Evolutionary conservation across 2,113 vertebrate genomes (phyloP).

Genomic region (Aptenodytes forsteri): DNA sequence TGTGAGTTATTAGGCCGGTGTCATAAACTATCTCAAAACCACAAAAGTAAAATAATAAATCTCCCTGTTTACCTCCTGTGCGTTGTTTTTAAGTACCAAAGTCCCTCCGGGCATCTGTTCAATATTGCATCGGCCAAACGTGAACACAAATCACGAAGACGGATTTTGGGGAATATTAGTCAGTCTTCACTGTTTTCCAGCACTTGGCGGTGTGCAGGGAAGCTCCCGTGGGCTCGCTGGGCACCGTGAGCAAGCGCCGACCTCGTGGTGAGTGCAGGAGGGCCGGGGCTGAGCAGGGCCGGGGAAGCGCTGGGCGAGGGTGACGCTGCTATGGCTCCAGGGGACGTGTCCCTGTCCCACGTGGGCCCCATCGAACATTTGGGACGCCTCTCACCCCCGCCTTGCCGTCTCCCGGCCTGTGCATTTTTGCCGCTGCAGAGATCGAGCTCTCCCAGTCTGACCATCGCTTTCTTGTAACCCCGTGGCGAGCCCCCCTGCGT

Average conservation of each 20-base stretch:
- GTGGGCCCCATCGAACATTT: accelerated
- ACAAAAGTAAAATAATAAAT: conserved; percentile 61
- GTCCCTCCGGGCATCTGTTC: conserved; percentile 18
- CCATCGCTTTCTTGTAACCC: conserved; percentile 7
- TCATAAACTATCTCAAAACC: conserved; percentile 67
- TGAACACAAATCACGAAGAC: background rate
- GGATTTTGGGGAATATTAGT: background rate
- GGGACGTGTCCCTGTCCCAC: background rate
- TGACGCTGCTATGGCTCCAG: accelerated
- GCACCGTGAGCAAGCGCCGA: background rate
- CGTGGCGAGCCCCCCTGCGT: conserved; percentile 1
- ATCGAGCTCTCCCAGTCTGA: conserved; percentile 30
- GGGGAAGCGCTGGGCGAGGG: accelerated
- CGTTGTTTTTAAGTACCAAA: background rate
- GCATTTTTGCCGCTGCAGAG: conserved; percentile 61
- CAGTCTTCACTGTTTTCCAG: conserved; percentile 21
- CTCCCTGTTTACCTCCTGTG: conserved; percentile 38
- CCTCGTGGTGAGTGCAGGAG: background rate
- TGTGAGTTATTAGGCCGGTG: conserved; percentile 57
- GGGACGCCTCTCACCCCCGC: background rate
- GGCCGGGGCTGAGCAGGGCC: background rate
- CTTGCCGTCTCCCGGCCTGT: conserved; percentile 71
- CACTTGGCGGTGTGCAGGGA: background rate
- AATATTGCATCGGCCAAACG: background rate
- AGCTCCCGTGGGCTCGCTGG: background rate